Base-by-base conservation (phyloP, 2,113 vertebrate genomes). In the Cercocebus atys region DNA sequence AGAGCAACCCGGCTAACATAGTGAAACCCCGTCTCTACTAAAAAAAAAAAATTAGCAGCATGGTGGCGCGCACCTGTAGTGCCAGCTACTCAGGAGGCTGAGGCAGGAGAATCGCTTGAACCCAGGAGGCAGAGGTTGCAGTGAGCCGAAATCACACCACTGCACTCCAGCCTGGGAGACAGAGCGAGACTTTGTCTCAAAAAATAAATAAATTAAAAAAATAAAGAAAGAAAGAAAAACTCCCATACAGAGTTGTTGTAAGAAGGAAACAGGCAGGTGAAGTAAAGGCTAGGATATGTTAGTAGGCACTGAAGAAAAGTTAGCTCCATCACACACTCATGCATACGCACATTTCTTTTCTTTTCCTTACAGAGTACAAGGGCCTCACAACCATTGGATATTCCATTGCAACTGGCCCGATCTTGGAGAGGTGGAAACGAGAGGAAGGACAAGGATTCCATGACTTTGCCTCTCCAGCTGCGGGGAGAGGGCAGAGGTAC, bases 61-160 rank as follows among this genome's bases (percentile, higher is more conserved):
- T 64, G 27, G 61, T 32, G 61, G 61, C 11, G 5, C 6, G 5
- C 27, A 14, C 61, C 61, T 32, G 27, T 32, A 64, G 61, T 64
- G 12, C 61, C 61, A 64, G 61, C 61, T 64, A 64, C 30, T 64
- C 61, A 6, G 27, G 61, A 30, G 61, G 30, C 61, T 32, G 27
- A 64, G 27, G 27, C 12, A 64, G 27, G 61, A 64, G 61, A 64
- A 64, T 64, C 27, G 6, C 61, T 30, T 30, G 61, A 64, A 64
- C 12, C 61, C 13, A 27, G 27, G 27, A 64, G 27, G 27, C 12
- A 30, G 61, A 64, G 61, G 61, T 32, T 64, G 27, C 12, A 64
- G 27, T 30, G 13, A 30, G 27, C 61, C 0, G 12, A 64, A 2
- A 64, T 64, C 6, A 0, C 13, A 0, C 61, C 61, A 14, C 61